Percentiles rank a stretch among this genome's conserved stretches.
Conservation (phyloP, 2,113 vertebrate species). For the Probosciger aterrimus region DNA sequence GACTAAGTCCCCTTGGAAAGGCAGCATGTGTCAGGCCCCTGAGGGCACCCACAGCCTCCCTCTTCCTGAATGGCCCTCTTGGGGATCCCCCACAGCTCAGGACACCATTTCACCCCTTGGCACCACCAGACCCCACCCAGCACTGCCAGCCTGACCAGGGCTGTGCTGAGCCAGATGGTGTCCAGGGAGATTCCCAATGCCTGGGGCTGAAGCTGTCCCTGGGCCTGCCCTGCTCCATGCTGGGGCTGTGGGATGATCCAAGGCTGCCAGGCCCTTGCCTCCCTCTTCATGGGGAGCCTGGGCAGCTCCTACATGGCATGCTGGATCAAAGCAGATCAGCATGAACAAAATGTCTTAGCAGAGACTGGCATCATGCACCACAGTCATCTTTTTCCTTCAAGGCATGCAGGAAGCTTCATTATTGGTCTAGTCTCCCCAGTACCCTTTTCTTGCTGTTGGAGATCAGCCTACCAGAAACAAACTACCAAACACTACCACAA, state of each 20-base stretch:
- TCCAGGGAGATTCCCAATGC: neutral
- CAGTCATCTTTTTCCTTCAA: neutral
- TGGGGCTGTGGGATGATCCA: fast-evolving
- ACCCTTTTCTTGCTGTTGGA: neutral
- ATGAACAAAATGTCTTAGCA: neutral
- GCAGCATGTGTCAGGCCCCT: fast-evolving
- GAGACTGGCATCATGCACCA: neutral
- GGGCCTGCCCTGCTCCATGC: neutral
- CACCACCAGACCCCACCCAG: fast-evolving
- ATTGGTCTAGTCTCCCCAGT: neutral
- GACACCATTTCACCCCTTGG: neutral
- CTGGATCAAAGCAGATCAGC: neutral
- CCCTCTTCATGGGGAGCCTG: no score
- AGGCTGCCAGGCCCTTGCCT: neutral
- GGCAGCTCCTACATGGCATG: fast-evolving
- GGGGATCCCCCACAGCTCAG: neutral
- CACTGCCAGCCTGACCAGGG: no score
- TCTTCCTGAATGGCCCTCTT: neutral
- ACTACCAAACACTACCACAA: neutral
- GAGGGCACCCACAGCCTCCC: neutral
- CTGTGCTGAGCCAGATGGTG: fast-evolving
- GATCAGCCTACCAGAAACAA: constrained; percentile 53
- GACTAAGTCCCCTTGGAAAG: neutral
- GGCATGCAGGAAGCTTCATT: neutral
- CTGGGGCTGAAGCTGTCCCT: neutral